A percentile compares a stretch with the other conserved stretches of the same genome.
Evolutionary conservation across 2,888 invertebrate genomes (phyloP).

Genomic region (Plagodis dolabraria): DNA sequence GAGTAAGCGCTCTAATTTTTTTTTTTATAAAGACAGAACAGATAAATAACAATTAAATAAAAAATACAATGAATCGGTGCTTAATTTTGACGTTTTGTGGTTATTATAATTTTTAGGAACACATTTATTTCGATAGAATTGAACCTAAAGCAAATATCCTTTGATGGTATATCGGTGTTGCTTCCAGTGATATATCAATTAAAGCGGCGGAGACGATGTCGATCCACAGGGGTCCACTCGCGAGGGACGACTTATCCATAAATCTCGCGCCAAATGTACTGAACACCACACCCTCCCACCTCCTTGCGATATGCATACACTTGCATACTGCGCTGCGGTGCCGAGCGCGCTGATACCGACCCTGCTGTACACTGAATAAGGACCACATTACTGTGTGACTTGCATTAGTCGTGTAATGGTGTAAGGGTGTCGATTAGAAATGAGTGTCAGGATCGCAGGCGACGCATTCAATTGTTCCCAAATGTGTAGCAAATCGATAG

Average conservation of each 20-base stretch:
- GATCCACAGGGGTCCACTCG: not conserved
- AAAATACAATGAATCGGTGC: no score
- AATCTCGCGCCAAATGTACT: conserved; percentile 43
- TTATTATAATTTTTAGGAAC: no score
- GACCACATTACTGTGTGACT: not conserved
- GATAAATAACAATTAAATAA: no score
- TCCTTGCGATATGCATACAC: conserved; percentile 16
- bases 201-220: not conserved
- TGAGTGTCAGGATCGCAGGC: conserved; percentile 38
- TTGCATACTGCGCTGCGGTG: not conserved
- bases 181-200: conserved; percentile 38
- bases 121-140: no score
- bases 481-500: conserved; percentile 39
- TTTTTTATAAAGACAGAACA: no score
- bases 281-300: conserved; percentile 24
- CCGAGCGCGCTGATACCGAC: not conserved
- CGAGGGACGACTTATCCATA: conserved; percentile 21
- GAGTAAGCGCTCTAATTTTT: no score
- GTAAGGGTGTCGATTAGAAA: conserved; percentile 31
- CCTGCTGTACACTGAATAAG: not conserved
- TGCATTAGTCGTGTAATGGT: conserved; percentile 1
- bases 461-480: conserved; percentile 44
- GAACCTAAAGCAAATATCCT: not conserved
- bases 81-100: no score
- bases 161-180: not conserved